A percentile compares a stretch with the other conserved stretches of the same genome.
Evolutionary conservation across 2,888 invertebrate genomes (phyloP).

Genomic region (Cerceris ruficornis): DNA sequence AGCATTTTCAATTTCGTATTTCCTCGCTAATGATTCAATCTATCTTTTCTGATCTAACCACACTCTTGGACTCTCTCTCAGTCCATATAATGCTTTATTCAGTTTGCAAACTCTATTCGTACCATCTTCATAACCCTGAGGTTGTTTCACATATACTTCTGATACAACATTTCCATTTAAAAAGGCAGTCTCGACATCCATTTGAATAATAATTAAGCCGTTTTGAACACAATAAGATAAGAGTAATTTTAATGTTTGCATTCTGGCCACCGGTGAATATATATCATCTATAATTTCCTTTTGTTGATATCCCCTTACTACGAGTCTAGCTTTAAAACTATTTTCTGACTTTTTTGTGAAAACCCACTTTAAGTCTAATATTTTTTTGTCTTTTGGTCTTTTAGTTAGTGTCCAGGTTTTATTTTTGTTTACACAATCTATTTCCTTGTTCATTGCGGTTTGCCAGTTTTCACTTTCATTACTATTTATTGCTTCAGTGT

Average conservation of each 20-base stretch:
- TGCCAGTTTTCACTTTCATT: constrained; percentile 20
- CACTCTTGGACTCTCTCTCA: constrained; percentile 9
- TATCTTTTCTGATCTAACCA: constrained; percentile 6
- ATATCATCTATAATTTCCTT: constrained; percentile 21
- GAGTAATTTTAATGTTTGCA: constrained; percentile 19
- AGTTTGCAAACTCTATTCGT: not conserved
- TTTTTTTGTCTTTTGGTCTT: constrained; percentile 7
- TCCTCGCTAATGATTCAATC: not conserved
- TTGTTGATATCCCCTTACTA: constrained; percentile 44
- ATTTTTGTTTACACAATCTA: constrained; percentile 26
- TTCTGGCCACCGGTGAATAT: constrained; percentile 27
- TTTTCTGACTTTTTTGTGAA: constrained; percentile 30
- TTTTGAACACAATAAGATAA: constrained; percentile 23
- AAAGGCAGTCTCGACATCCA: not conserved
- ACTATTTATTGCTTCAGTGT: constrained; percentile 26
- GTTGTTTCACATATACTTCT: constrained; percentile 9
- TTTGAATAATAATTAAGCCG: constrained; percentile 11
- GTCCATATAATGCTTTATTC: not conserved
- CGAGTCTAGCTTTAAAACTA: constrained; percentile 30
- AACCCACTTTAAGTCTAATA: constrained; percentile 40
- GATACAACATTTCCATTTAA: constrained; percentile 6
- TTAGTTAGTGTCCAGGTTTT: constrained; percentile 27
- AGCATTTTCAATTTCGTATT: not conserved
- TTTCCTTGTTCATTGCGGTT: constrained; percentile 38
- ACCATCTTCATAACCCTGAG: constrained; percentile 11